A percentile compares a stretch with the other conserved stretches of the same genome.
phyloP scores from a whole-genome alignment of 2,113 vertebrate genomes.

The Gadus macrocephalus region DNA sequence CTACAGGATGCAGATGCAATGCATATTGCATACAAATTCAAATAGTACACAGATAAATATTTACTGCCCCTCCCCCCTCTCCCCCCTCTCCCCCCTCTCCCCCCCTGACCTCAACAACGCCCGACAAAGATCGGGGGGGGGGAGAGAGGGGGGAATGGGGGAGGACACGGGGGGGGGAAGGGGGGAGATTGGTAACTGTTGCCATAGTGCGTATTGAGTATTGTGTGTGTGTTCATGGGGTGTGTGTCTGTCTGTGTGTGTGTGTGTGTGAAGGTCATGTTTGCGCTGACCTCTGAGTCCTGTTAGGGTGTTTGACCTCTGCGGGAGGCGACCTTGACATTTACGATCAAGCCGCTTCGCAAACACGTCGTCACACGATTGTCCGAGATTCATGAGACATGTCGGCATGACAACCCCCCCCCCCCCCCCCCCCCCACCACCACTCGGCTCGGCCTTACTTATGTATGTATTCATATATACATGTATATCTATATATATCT shows the following conservation, averaged over 20 bases:
- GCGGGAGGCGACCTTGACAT: slow-evolving; percentile 55
- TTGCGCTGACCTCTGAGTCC: slow-evolving; percentile 58
- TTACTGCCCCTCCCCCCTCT: no score
- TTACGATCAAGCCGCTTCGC: slow-evolving; percentile 51
- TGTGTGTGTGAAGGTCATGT: slow-evolving; percentile 46
- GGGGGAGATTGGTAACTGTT: slow-evolving; percentile 2
- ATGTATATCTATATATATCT: no score
- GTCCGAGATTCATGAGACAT: slow-evolving; percentile 63
- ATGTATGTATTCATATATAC: no score
- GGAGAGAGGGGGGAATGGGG: slow-evolving; percentile 9
- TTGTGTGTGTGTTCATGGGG: no score
- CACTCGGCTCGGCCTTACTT: background rate
- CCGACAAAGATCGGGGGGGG: no score
- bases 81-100: no score
- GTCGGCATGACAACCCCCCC: slow-evolving; percentile 54
- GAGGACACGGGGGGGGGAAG: background rate
- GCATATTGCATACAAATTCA: no score
- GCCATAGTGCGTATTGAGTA: slow-evolving; percentile 23
- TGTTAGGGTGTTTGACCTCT: slow-evolving; percentile 60
- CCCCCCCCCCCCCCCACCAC: slow-evolving; percentile 3
- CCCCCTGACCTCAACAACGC: no score
- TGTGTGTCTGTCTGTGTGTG: no score
- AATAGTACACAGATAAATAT: no score
- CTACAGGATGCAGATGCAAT: no score
- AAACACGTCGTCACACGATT: slow-evolving; percentile 44